Evolutionary conservation across 2,797 vertebrate species (phyloP).

Genomic region (Mionectes olivaceus): DNA sequence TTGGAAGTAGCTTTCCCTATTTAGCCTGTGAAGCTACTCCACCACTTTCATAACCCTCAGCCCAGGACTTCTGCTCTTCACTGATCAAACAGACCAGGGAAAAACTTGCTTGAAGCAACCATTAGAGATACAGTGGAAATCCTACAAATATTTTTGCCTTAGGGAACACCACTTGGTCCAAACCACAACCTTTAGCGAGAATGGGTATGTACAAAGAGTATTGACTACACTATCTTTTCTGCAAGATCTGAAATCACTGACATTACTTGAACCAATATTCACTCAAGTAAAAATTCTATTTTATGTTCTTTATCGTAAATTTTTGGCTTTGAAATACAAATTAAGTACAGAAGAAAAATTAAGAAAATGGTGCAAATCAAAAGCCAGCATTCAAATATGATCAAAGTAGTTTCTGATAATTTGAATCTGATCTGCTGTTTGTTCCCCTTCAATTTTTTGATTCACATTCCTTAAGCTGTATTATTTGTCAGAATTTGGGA

Average conservation of each 20-base stretch:
- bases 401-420: not conserved
- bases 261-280: not conserved
- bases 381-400: not conserved
- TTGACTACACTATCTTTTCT: not conserved
- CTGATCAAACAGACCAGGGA: not conserved
- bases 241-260: not conserved
- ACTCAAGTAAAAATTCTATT: not conserved
- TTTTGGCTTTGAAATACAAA: conserved; percentile 18
- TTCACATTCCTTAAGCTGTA: not conserved
- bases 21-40: not conserved
- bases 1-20: not conserved
- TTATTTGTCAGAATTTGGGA: not conserved
- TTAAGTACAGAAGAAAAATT: not conserved
- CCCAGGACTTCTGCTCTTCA: not conserved
- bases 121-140: not conserved
- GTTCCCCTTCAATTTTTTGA: not conserved
- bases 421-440: conserved; percentile 9
- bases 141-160: not conserved
- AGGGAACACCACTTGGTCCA: not conserved
- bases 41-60: not conserved
- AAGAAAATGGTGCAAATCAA: not conserved
- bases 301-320: not conserved
- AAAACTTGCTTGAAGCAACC: not conserved
- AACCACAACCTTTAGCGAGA: not conserved
- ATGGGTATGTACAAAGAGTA: not conserved